phyloP scores from a whole-genome alignment of 2,113 vertebrate genomes.

The Takifugu flavidus region DNA sequence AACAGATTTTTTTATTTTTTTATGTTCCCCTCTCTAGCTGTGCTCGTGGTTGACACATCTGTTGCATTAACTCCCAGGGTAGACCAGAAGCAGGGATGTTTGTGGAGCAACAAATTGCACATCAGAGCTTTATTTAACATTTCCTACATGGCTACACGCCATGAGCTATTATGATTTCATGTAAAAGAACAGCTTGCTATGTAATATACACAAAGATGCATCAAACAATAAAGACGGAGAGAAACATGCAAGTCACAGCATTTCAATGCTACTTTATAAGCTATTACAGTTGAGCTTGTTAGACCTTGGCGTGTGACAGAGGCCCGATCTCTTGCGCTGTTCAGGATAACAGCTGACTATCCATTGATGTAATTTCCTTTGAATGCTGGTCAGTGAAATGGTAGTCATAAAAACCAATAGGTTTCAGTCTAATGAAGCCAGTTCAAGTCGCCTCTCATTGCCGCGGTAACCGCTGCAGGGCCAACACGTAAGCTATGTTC shows the following conservation, averaged over 20 bases:
- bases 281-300: background rate
- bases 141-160: constrained; percentile 64
- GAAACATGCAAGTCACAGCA: background rate
- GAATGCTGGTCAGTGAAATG: no score
- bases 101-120: constrained; percentile 72
- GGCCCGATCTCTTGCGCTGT: no score
- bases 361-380: no score
- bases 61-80: constrained; percentile 71
- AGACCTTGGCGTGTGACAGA: no score
- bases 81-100: constrained; percentile 67
- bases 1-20: constrained; percentile 59
- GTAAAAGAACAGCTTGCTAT: constrained; percentile 50
- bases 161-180: constrained; percentile 70
- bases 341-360: no score
- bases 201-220: constrained; percentile 52
- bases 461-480: no score
- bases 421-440: no score
- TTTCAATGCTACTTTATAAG: background rate
- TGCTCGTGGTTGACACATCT: constrained; percentile 72
- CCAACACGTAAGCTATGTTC: no score
- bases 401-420: no score
- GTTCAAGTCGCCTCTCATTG: no score
- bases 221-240: constrained; percentile 18
- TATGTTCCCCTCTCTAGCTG: constrained; percentile 50
- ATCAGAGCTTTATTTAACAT: constrained; percentile 72